Evolutionary conservation across 2,113 vertebrate species (phyloP).

Genomic region (Burhinus oedicnemus): DNA sequence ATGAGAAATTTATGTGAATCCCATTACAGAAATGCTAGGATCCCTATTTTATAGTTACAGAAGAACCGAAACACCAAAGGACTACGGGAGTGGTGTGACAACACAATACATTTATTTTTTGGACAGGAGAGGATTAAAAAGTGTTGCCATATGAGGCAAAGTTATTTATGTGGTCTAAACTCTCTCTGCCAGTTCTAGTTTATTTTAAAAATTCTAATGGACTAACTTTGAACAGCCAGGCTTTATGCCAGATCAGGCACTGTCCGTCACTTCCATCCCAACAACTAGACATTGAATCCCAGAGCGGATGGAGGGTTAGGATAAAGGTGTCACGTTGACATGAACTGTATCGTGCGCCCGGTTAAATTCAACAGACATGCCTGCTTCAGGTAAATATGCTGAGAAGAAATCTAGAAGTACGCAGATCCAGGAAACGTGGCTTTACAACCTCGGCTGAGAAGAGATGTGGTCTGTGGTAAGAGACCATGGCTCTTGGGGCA

Average conservation of each 20-base stretch:
- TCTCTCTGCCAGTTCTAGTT: background rate
- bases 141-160: background rate
- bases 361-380: fast-evolving
- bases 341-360: fast-evolving
- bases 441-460: background rate
- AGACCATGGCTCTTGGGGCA: background rate
- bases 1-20: background rate
- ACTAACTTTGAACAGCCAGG: background rate
- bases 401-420: background rate
- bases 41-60: background rate
- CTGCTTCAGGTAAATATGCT: background rate
- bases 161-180: background rate
- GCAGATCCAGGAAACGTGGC: background rate
- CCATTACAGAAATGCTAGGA: background rate
- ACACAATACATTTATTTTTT: background rate
- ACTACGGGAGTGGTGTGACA: background rate
- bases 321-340: fast-evolving
- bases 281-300: fast-evolving
- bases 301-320: background rate
- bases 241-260: background rate
- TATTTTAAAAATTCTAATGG: background rate
- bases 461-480: background rate
- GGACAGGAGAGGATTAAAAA: background rate
- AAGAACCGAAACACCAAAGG: background rate
- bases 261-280: background rate